phyloP scores from a whole-genome alignment of 2,113 vertebrate species.

The Rana temporaria region DNA sequence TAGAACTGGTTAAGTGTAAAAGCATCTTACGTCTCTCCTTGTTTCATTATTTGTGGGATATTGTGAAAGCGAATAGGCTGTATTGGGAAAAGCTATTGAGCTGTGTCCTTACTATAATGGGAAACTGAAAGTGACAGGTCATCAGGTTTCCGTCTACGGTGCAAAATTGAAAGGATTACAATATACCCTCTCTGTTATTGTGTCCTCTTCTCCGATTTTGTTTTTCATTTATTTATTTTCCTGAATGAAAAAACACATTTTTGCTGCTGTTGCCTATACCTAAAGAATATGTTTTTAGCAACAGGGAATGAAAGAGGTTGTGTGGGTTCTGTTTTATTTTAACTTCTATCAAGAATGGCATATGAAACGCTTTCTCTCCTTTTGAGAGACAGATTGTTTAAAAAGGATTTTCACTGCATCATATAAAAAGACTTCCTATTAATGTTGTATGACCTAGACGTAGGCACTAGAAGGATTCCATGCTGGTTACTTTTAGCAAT shows the following conservation, averaged over 20 bases:
- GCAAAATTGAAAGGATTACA: conserved; percentile 29
- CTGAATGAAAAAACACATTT: neutral
- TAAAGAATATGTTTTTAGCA: neutral
- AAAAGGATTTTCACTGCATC: too few relatives aligned
- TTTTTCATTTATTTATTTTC: conserved; percentile 13
- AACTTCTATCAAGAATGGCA: neutral
- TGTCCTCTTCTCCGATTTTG: neutral
- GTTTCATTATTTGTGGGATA: conserved; percentile 20
- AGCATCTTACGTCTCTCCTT: neutral
- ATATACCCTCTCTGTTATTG: conserved; percentile 22
- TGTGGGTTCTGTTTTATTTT: neutral
- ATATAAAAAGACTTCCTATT: neutral
- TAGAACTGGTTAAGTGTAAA: neutral
- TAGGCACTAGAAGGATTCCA: too few relatives aligned
- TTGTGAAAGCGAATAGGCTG: conserved; percentile 30
- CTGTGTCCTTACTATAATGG: conserved; percentile 20
- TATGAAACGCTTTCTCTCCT: neutral
- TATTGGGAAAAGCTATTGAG: conserved; percentile 31
- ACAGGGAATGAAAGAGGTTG: neutral
- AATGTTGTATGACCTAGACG: neutral
- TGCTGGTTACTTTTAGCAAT: too few relatives aligned
- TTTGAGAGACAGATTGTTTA: neutral
- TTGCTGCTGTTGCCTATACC: neutral
- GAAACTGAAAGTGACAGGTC: conserved; percentile 19
- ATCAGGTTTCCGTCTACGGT: conserved; percentile 15